Percentiles rank a stretch among this genome's conserved stretches.
These are phyloP conservation scores for Leptocoma aspasia DNA, from an alignment of 2,113 vertebrate species.

Conservation along the genomic window DNA sequence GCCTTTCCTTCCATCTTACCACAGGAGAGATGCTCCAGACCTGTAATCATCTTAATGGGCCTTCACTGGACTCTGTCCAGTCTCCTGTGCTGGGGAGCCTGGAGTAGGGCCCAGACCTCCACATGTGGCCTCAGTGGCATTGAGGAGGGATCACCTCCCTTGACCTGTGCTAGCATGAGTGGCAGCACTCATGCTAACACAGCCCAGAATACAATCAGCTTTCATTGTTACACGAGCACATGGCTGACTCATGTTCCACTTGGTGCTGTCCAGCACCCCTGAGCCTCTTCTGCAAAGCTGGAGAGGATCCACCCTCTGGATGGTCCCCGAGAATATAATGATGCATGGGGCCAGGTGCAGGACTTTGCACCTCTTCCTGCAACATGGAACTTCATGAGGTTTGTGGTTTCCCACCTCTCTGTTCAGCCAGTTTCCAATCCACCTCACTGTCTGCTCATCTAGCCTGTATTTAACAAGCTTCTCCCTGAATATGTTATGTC, in stretches of 20 bases:
- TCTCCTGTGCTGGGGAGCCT: not conserved
- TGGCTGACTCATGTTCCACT: rapidly evolving
- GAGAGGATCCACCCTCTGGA: not conserved
- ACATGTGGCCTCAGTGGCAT: not conserved
- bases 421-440: not conserved
- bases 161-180: too few relatives aligned
- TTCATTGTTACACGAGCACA: not conserved
- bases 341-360: not conserved
- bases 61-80: not conserved
- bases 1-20: not conserved
- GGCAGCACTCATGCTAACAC: not conserved
- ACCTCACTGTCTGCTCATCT: not conserved
- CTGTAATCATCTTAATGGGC: not conserved
- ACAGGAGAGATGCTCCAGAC: not conserved
- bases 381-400: not conserved
- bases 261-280: not conserved
- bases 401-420: not conserved
- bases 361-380: not conserved
- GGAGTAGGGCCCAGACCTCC: not conserved
- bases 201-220: not conserved
- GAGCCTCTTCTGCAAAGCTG: not conserved
- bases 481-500: not conserved
- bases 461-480: not conserved
- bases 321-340: not conserved
- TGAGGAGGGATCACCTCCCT: not conserved